Conservation (phyloP, 1,140 invertebrate genomes). For the Drosophila ohnishii region DNA sequence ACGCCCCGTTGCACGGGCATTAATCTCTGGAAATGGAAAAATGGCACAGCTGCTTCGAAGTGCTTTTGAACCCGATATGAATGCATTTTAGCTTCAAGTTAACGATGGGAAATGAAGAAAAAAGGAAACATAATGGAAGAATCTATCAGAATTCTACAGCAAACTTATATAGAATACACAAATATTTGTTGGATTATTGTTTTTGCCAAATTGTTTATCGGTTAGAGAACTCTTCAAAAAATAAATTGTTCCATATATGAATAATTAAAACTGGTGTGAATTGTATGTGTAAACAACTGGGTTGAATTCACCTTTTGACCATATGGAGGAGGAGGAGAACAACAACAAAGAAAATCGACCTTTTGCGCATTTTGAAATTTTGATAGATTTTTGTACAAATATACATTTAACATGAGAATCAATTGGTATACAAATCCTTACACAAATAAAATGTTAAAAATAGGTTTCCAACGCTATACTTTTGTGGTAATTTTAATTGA, state of each 20-base stretch:
- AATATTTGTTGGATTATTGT: neutral
- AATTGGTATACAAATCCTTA: slow-evolving; percentile 6
- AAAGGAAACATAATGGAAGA: neutral
- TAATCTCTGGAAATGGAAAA: slow-evolving; percentile 21
- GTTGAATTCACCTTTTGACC: slow-evolving; percentile 21
- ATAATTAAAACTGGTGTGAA: slow-evolving; percentile 20
- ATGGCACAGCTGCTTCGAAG: slow-evolving; percentile 26
- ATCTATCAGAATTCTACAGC: neutral
- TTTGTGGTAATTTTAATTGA: slow-evolving; percentile 2
- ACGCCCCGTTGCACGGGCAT: slow-evolving; percentile 31
- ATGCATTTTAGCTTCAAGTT: slow-evolving; percentile 21
- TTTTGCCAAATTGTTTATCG: slow-evolving; percentile 24
- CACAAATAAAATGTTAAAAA: neutral
- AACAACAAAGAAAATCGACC: neutral
- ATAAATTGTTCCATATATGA: slow-evolving; percentile 25
- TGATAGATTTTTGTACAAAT: slow-evolving; percentile 24
- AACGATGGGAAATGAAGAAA: slow-evolving; percentile 1
- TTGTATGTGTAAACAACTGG: slow-evolving; percentile 33
- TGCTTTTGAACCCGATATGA: slow-evolving; percentile 23
- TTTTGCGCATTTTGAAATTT: slow-evolving; percentile 21
- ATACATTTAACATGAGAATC: neutral
- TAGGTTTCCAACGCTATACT: neutral
- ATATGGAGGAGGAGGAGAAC: neutral
- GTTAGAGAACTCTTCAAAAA: slow-evolving; percentile 1
- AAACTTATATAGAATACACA: neutral